phyloP scores from a whole-genome alignment of 2,797 vertebrate genomes.

The Rallus crepitans region DNA sequence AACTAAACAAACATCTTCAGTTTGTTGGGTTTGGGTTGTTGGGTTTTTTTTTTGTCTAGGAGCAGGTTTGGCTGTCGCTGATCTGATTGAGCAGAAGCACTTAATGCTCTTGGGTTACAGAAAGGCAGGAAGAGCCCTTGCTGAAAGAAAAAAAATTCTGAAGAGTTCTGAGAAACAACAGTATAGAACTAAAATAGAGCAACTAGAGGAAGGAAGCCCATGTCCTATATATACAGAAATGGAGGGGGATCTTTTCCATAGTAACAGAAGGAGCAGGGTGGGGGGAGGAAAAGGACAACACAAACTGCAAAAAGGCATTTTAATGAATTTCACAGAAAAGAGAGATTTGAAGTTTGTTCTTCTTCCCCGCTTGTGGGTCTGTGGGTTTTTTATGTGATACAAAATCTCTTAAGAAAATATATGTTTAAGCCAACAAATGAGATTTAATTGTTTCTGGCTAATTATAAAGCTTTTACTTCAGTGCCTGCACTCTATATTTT shows the following conservation, averaged over 20 bases:
- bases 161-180: constrained; percentile 52
- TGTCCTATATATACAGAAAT: constrained; percentile 54
- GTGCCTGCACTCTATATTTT: neutral
- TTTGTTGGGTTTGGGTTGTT: too few relatives aligned
- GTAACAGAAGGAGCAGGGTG: neutral
- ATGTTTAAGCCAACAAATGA: neutral
- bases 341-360: neutral
- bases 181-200: constrained; percentile 63
- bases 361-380: neutral
- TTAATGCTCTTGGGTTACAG: neutral
- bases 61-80: neutral
- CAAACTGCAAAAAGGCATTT: neutral
- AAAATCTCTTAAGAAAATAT: neutral
- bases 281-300: neutral
- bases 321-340: neutral
- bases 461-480: neutral
- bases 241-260: constrained; percentile 41
- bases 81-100: neutral
- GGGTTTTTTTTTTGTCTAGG: neutral
- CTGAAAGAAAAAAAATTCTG: constrained; percentile 20
- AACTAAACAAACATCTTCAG: neutral
- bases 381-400: neutral
- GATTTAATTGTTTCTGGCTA: neutral
- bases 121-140: constrained; percentile 42
- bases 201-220: constrained; percentile 67